phyloP scores from a whole-genome alignment of 35 echinoderm and acorn worm genomes.

The Apostichopus parvimensis region DNA sequence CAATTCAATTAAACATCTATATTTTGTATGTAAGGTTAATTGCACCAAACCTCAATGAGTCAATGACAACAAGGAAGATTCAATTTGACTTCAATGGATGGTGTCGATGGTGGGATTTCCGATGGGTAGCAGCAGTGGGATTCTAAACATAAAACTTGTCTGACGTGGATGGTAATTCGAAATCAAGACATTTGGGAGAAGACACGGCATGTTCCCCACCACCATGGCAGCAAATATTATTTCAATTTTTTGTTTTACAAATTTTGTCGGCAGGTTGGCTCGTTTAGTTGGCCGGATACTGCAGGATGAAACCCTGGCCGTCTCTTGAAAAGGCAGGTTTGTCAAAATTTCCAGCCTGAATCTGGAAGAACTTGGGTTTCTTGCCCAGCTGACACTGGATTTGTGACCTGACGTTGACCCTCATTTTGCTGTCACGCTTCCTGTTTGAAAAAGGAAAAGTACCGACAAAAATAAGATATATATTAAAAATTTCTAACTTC shows the following conservation, averaged over 20 bases:
- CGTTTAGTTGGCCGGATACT: slow-evolving; percentile 56
- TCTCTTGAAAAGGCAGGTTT: slow-evolving; percentile 74
- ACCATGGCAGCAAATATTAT: too few relatives aligned
- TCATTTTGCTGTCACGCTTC: slow-evolving; percentile 57
- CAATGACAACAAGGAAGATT: too few relatives aligned
- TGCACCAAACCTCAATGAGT: too few relatives aligned
- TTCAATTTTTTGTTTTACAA: too few relatives aligned
- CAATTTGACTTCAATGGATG: neutral
- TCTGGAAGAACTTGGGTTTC: slow-evolving; percentile 68
- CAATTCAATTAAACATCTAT: too few relatives aligned
- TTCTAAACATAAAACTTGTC: neutral
- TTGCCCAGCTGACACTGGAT: slow-evolving; percentile 94
- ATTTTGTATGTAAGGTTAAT: too few relatives aligned
- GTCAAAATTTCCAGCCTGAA: slow-evolving; percentile 61
- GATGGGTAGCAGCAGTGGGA: neutral
- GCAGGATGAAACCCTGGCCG: slow-evolving; percentile 70
- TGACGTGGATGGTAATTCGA: too few relatives aligned
- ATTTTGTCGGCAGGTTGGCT: neutral
- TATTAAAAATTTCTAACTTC: too few relatives aligned
- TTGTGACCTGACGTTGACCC: slow-evolving; percentile 64
- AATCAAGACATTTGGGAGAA: too few relatives aligned
- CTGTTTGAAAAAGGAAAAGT: neutral
- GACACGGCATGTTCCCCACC: too few relatives aligned
- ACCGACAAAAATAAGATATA: too few relatives aligned
- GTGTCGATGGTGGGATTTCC: neutral